Percentiles rank a stretch among this genome's conserved stretches.
phyloP scores from a whole-genome alignment of 1,140 invertebrate species.

The Hetaerina americana region DNA sequence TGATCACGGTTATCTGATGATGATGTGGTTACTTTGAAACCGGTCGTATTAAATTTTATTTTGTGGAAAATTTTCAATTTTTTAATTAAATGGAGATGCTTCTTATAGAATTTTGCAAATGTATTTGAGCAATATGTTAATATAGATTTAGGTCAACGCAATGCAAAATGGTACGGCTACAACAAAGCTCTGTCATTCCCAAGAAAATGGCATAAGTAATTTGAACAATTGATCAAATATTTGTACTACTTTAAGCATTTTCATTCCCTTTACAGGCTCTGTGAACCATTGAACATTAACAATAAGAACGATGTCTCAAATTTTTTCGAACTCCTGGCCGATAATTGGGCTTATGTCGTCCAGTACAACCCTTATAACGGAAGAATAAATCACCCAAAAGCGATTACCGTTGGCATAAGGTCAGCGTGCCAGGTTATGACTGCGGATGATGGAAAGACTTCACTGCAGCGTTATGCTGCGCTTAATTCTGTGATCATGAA shows the following conservation, averaged over 20 bases:
- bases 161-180: too few relatives aligned
- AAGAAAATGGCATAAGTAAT: too few relatives aligned
- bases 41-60: too few relatives aligned
- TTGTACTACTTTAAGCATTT: conserved; percentile 23
- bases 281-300: conserved; percentile 29
- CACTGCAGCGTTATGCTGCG: conserved; percentile 20
- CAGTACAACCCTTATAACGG: conserved; percentile 45
- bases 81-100: too few relatives aligned
- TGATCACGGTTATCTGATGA: too few relatives aligned
- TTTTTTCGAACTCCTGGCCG: conserved; percentile 34
- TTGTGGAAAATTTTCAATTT: too few relatives aligned
- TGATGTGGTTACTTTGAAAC: too few relatives aligned
- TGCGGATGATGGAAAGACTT: conserved; percentile 16
- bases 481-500: background rate
- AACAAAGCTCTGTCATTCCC: too few relatives aligned
- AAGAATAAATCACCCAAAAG: conserved; percentile 34
- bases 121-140: too few relatives aligned
- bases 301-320: conserved; percentile 32
- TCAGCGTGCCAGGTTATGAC: conserved; percentile 39
- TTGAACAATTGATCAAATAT: too few relatives aligned
- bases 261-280: conserved; percentile 30
- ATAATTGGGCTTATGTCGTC: conserved; percentile 38
- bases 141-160: too few relatives aligned
- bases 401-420: conserved; percentile 36
- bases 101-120: too few relatives aligned